phyloP scores from a whole-genome alignment of 2,113 vertebrate genomes.

The Poecilia latipinna region DNA sequence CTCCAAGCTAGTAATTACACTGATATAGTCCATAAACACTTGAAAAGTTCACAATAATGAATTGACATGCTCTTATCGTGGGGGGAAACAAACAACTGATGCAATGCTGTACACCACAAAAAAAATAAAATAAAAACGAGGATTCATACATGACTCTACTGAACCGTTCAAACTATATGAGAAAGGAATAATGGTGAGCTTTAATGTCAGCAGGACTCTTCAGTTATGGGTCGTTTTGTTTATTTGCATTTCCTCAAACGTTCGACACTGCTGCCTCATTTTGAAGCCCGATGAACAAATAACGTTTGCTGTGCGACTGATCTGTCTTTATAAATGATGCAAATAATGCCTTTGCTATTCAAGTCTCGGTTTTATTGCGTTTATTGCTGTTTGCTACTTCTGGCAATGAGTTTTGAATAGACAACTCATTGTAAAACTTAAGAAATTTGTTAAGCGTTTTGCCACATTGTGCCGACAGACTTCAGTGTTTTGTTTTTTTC shows the following conservation, averaged over 20 bases:
- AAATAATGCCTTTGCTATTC: too few relatives aligned
- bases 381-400: too few relatives aligned
- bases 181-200: slow-evolving; percentile 67
- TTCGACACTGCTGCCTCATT: slow-evolving; percentile 41
- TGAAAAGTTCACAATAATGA: slow-evolving; percentile 40
- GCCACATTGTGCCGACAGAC: too few relatives aligned
- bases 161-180: slow-evolving; percentile 75
- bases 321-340: too few relatives aligned
- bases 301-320: too few relatives aligned
- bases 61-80: slow-evolving; percentile 53
- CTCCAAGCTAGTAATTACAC: slow-evolving; percentile 35
- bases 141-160: slow-evolving; percentile 79
- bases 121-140: slow-evolving; percentile 41
- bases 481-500: too few relatives aligned
- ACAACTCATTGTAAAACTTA: too few relatives aligned
- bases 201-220: slow-evolving; percentile 75
- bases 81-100: slow-evolving; percentile 41
- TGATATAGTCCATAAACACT: slow-evolving; percentile 70
- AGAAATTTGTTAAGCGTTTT: too few relatives aligned
- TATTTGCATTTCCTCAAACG: slow-evolving; percentile 73
- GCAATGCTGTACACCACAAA: slow-evolving; percentile 38
- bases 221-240: slow-evolving; percentile 77
- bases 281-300: too few relatives aligned
- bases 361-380: too few relatives aligned
- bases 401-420: too few relatives aligned